A percentile compares a stretch with the other conserved stretches of the same genome.
phyloP scores from a whole-genome alignment of 2,888 invertebrate species.

The Schizaphis graminum region DNA sequence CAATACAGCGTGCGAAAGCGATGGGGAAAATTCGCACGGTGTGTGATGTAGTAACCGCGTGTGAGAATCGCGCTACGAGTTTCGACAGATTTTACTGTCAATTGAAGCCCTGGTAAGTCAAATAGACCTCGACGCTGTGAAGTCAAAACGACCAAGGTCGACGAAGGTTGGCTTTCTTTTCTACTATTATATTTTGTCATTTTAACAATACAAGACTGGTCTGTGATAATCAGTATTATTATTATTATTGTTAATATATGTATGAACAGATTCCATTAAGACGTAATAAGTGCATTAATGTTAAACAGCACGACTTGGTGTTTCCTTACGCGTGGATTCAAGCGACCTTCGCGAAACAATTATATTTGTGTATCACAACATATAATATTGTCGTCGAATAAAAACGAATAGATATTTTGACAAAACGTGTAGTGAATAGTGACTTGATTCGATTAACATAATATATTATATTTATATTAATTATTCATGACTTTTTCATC shows the following conservation, averaged over 20 bases:
- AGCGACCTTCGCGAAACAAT: neutral
- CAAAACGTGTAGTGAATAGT: neutral
- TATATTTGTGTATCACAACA: neutral
- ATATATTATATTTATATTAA: neutral
- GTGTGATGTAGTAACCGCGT: conserved; percentile 47
- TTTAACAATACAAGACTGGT: neutral
- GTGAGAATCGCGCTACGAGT: conserved; percentile 30
- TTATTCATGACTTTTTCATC: neutral
- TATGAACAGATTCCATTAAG: neutral
- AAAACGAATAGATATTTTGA: neutral
- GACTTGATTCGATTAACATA: neutral
- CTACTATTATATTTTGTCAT: neutral
- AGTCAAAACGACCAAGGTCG: conserved; percentile 44
- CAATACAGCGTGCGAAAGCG: conserved; percentile 27
- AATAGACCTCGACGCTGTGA: conserved; percentile 52
- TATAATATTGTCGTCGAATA: neutral
- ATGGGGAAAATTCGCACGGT: conserved; percentile 61
- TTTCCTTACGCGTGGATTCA: neutral
- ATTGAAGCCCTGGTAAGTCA: conserved; percentile 28
- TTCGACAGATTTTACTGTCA: conserved; percentile 46
- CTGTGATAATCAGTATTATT: neutral
- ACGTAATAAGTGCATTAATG: neutral
- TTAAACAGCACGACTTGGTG: neutral
- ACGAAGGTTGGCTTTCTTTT: conserved; percentile 52
- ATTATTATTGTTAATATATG: neutral